phyloP scores from a whole-genome alignment of 2,113 vertebrate species.

The Mirounga angustirostris region DNA sequence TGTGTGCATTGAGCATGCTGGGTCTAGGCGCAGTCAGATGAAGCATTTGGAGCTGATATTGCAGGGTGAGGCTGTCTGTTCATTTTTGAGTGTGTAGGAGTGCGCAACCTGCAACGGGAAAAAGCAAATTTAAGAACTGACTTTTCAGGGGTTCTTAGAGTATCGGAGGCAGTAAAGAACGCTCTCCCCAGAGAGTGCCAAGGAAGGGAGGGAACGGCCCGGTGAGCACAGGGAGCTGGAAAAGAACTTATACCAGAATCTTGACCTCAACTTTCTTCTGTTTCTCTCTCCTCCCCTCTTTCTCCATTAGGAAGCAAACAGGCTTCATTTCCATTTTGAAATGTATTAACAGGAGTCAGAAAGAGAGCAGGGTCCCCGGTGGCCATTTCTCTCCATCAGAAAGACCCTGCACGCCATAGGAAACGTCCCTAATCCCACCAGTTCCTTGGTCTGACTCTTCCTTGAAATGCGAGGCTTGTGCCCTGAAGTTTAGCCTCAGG shows the following conservation, averaged over 20 bases:
- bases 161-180: rapidly evolving
- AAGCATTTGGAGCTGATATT: rapidly evolving
- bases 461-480: too few relatives aligned
- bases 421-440: background rate
- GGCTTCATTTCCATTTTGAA: background rate
- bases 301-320: background rate
- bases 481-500: background rate
- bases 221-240: background rate
- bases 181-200: background rate
- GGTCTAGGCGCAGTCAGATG: background rate
- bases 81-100: rapidly evolving
- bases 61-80: rapidly evolving
- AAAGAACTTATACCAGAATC: background rate
- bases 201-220: too few relatives aligned
- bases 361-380: background rate
- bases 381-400: background rate
- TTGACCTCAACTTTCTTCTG: background rate
- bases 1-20: background rate
- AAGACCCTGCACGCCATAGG: background rate
- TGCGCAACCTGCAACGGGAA: rapidly evolving
- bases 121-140: rapidly evolving
- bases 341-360: background rate
- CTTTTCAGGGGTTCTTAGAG: background rate
- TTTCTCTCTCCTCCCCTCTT: background rate
- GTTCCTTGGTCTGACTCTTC: rapidly evolving